Percentiles rank a stretch among this genome's conserved stretches.
These are phyloP conservation scores for Silurus lanzhouensis DNA, from an alignment of 2,797 vertebrate genomes.

Conservation along the genomic window DNA sequence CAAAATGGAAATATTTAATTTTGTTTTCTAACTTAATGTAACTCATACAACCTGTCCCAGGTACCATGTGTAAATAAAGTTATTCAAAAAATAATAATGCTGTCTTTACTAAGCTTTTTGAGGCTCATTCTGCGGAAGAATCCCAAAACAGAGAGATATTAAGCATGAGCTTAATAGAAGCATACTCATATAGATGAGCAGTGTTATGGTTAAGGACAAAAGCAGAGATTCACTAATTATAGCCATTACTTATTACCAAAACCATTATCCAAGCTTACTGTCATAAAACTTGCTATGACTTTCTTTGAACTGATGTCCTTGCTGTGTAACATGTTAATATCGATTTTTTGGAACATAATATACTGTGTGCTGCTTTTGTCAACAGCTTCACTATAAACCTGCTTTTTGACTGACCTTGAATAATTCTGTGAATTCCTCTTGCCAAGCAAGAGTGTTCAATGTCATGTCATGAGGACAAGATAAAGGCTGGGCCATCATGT, in stretches of 20 bases:
- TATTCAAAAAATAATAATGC: neutral
- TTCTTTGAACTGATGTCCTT: conserved; percentile 52
- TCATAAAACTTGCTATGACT: conserved; percentile 60
- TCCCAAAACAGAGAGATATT: conserved; percentile 14
- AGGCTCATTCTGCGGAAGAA: neutral
- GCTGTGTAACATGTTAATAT: conserved; percentile 56
- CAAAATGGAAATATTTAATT: neutral
- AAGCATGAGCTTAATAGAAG: neutral
- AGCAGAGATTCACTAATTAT: conserved; percentile 35
- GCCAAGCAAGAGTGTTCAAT: conserved; percentile 70
- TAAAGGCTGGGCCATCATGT: conserved; percentile 55
- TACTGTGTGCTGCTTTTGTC: conserved; percentile 22
- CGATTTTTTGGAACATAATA: conserved; percentile 45
- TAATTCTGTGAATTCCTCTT: conserved; percentile 63
- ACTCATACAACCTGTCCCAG: neutral
- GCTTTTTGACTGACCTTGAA: conserved; percentile 65
- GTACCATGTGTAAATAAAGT: neutral
- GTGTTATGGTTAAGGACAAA: conserved; percentile 10
- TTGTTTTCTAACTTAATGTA: neutral
- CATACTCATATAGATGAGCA: conserved; percentile 1
- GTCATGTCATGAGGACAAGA: conserved; percentile 71
- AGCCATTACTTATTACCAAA: conserved; percentile 49
- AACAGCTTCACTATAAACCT: neutral
- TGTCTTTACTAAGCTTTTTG: neutral
- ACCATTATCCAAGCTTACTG: conserved; percentile 52